These are phyloP conservation scores for Drosophila equinoxialis DNA, from an alignment of 1,140 invertebrate species.

Conservation along the genomic window DNA sequence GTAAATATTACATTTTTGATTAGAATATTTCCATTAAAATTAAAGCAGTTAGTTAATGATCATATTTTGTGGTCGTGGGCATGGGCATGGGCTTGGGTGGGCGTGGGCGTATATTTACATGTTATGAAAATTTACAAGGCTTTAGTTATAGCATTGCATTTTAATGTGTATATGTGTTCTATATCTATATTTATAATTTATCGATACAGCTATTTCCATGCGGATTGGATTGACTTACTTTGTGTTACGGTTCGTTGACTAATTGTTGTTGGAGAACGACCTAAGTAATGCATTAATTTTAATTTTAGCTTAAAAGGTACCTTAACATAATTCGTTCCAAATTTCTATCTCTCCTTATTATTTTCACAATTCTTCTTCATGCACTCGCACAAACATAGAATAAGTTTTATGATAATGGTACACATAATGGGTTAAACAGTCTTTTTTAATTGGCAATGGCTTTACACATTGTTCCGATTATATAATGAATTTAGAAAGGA, in stretches of 20 bases:
- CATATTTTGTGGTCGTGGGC: slow-evolving; percentile 18
- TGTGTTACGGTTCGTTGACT: slow-evolving; percentile 12
- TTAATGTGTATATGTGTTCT: slow-evolving; percentile 8
- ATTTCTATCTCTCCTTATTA: slow-evolving; percentile 16
- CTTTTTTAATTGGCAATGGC: slow-evolving; percentile 72
- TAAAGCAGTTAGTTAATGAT: slow-evolving; percentile 24
- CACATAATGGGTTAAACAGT: slow-evolving; percentile 63
- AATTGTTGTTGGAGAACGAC: slow-evolving; percentile 12
- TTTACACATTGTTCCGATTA: slow-evolving; percentile 57
- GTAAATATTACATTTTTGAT: slow-evolving; percentile 37
- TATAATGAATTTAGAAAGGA: slow-evolving; percentile 28
- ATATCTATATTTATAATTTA: slow-evolving; percentile 14
- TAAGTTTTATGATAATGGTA: slow-evolving; percentile 28
- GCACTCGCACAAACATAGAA: slow-evolving; percentile 14
- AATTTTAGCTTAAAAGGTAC: slow-evolving; percentile 4
- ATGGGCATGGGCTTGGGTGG: slow-evolving; percentile 3
- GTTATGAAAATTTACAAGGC: slow-evolving; percentile 18
- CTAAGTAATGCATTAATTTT: slow-evolving; percentile 14
- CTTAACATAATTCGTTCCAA: slow-evolving; percentile 30
- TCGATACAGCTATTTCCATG: slow-evolving; percentile 2
- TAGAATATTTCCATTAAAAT: slow-evolving; percentile 22
- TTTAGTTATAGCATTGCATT: slow-evolving; percentile 10
- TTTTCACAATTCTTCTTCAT: slow-evolving; percentile 4
- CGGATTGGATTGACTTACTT: slow-evolving; percentile 10
- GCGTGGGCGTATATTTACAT: slow-evolving; percentile 32